These are phyloP conservation scores for Oithona nana DNA, from an alignment of 2,888 invertebrate species.

Conservation along the genomic window DNA sequence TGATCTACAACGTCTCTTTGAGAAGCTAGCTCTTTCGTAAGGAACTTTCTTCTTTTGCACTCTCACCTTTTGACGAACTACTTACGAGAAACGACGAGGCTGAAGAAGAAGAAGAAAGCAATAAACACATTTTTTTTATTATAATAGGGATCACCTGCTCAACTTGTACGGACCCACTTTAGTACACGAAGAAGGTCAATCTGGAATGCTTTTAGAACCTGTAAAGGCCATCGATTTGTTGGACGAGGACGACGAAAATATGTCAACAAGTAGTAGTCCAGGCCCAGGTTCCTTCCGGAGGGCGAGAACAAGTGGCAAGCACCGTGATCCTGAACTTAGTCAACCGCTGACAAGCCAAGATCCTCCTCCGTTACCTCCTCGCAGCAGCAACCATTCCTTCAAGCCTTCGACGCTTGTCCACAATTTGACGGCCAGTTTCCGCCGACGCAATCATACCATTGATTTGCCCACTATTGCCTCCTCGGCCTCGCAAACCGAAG, in stretches of 20 bases:
- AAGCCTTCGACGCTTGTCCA: background rate
- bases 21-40: slow-evolving; percentile 23
- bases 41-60: slow-evolving; percentile 16
- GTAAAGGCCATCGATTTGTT: background rate
- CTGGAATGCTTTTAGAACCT: background rate
- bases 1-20: slow-evolving; percentile 22
- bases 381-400: background rate
- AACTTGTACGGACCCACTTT: slow-evolving; percentile 23
- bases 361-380: background rate
- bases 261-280: background rate
- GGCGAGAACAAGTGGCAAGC: background rate
- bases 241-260: background rate
- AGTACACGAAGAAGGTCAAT: slow-evolving; percentile 21
- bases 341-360: background rate
- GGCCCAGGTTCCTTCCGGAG: background rate
- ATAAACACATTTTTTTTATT: too few relatives aligned
- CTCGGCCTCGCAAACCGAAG: background rate
- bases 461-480: background rate
- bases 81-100: too few relatives aligned
- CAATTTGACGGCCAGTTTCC: background rate
- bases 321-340: background rate
- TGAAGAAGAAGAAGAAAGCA: too few relatives aligned
- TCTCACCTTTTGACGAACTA: too few relatives aligned
- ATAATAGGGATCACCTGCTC: slow-evolving; percentile 23
- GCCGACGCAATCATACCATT: background rate